Conservation (phyloP, 2,797 vertebrate species). For the Phrynocephalus guinanensis region DNA sequence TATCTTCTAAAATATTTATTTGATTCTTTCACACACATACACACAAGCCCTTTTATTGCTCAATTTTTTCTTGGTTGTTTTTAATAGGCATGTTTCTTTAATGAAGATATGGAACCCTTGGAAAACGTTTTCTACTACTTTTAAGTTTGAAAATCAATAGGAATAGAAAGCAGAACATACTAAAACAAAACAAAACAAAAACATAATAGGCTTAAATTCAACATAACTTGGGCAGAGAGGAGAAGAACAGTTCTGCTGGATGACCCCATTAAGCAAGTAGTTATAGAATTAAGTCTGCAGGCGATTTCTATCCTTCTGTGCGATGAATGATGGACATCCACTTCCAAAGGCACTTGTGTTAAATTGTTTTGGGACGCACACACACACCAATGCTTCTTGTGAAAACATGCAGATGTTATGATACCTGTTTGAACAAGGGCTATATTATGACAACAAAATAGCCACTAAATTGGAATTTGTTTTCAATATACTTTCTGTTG, state of each 20-base stretch:
- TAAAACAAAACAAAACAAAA: constrained; percentile 39
- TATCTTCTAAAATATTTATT: constrained; percentile 40
- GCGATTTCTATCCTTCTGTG: too few species aligned
- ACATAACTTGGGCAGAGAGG: too few species aligned
- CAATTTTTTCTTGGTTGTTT: constrained; percentile 33
- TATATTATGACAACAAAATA: neutral
- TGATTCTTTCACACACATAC: neutral
- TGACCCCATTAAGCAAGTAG: too few species aligned
- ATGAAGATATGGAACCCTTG: constrained; percentile 40
- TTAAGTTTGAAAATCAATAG: constrained; percentile 50
- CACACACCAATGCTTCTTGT: too few species aligned
- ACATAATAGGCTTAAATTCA: neutral
- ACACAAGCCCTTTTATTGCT: constrained; percentile 21
- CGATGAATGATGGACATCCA: too few species aligned
- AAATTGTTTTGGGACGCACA: too few species aligned
- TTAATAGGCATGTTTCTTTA: constrained; percentile 44
- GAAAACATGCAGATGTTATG: too few species aligned
- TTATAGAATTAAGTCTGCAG: too few species aligned
- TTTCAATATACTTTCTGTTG: neutral
- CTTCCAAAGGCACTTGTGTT: too few species aligned
- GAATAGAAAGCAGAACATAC: constrained; percentile 34
- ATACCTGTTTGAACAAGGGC: too few species aligned
- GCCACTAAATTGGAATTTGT: neutral
- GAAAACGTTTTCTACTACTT: constrained; percentile 44
- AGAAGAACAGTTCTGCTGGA: too few species aligned